A percentile compares a stretch with the other conserved stretches of the same genome.
These are phyloP conservation scores for Naso thynnoides DNA, from an alignment of 2,797 vertebrate species.

Conservation along the genomic window DNA sequence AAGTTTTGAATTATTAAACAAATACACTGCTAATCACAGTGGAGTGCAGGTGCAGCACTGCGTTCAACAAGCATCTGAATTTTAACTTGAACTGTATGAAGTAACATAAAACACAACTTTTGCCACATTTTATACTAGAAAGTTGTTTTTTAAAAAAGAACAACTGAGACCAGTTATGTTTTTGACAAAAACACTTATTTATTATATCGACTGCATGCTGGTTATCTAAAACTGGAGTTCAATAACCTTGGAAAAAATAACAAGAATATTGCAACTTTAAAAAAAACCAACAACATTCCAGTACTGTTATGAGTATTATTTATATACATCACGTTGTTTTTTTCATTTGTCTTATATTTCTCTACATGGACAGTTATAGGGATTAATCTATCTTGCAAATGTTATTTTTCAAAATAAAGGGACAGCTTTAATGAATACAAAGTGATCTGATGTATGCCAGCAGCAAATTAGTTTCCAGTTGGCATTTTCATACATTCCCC, in stretches of 20 bases:
- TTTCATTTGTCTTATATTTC: neutral
- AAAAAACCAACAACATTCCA: neutral
- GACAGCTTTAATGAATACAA: slow-evolving; percentile 14
- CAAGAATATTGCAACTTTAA: neutral
- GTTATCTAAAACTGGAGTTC: neutral
- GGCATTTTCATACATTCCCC: slow-evolving; percentile 20
- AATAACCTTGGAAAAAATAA: neutral
- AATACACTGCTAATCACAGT: too few species aligned
- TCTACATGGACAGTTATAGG: neutral
- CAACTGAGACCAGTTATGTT: too few species aligned
- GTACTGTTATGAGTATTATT: neutral
- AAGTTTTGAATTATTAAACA: too few species aligned
- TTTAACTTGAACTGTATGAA: too few species aligned
- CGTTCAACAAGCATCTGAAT: too few species aligned
- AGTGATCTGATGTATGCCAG: neutral
- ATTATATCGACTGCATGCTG: too few species aligned
- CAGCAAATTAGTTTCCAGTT: slow-evolving; percentile 23
- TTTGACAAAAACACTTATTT: too few species aligned
- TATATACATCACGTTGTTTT: neutral
- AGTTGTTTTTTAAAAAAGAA: too few species aligned
- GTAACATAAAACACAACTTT: too few species aligned
- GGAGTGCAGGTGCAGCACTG: too few species aligned
- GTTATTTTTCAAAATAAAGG: neutral
- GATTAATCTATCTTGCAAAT: neutral
- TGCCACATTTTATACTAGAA: too few species aligned